Base-by-base conservation (phyloP, 2,797 vertebrate species). In the Microhierax caerulescens region DNA sequence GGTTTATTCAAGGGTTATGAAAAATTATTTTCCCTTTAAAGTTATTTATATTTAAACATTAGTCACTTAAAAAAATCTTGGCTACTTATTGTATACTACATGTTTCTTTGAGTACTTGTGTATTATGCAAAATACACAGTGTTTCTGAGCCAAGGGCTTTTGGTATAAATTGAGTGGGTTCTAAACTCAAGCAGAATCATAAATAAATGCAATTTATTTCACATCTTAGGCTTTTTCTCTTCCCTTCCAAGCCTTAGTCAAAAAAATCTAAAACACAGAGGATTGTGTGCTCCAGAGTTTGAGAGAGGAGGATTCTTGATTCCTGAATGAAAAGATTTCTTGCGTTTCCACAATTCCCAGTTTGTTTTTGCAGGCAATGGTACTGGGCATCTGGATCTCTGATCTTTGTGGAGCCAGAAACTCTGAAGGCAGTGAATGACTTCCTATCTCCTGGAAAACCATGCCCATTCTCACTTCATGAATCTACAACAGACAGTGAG, bases 31-130 rank as follows among this genome's bases (percentile, higher is more conserved):
- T 93, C 37, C 30, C 12, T 93, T 85, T 85, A 41, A 76, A 79
- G 17, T 64, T 90, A 88, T 96, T 96, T 95, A 39, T 85, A 68
- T 68, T 91, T 75, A 75, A 85, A 92, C 86, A 95, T 97, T 83
- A 92, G 68, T 95, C 77, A 89, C 75, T 93, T 85, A 4, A 74
- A 67, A 86, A 95, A 87, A 78, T 47, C 60, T 79, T 95, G 88
- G 82, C 93, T 89, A 47, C 73, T 88, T 86, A 78, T 67, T 59
- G 27, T 80, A 74, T 11, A 32, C 67, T 56, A 5, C 60, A 70
- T 91, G 89, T 94, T 93, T 93, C 88, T 87, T 30, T 36, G 64
- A 91, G 68, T 60, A 60, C 41, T 87, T 82, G 76, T 81, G 67
- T 73, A 27, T 72, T 69, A 60, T 70, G 65, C 69, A 79, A 88